Percentiles rank a stretch among this genome's conserved stretches.
Conservation (phyloP, 64 coral and sea anemone species). For the Anthopleura sola region DNA sequence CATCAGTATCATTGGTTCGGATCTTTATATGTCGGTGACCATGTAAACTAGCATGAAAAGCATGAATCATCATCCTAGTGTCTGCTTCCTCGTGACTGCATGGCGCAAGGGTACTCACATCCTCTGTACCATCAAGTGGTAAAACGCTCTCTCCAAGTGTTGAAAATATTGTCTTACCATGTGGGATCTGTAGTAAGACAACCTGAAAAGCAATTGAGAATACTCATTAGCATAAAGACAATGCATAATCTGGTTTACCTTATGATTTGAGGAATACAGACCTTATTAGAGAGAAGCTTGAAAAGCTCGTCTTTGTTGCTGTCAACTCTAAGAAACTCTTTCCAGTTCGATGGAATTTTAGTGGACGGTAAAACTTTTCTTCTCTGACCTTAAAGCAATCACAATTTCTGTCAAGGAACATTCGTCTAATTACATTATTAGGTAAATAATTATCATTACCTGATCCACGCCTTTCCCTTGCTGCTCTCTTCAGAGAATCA, state of each 20-base stretch:
- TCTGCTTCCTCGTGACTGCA: slow-evolving; percentile 50
- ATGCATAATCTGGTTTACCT: too few relatives aligned
- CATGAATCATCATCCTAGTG: slow-evolving; percentile 4
- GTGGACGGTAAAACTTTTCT: not conserved
- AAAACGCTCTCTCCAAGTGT: slow-evolving; percentile 31
- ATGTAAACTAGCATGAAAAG: not conserved
- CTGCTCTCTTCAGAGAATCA: not conserved
- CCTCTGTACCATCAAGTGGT: not conserved
- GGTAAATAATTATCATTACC: too few relatives aligned
- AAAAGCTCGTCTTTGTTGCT: slow-evolving; percentile 66
- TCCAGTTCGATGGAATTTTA: slow-evolving; percentile 9
- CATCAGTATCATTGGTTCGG: too few relatives aligned
- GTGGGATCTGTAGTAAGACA: slow-evolving; percentile 18
- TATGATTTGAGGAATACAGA: too few relatives aligned
- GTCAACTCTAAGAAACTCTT: slow-evolving; percentile 24
- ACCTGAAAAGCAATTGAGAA: slow-evolving; percentile 16
- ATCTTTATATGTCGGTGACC: slow-evolving; percentile 25
- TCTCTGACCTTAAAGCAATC: too few relatives aligned
- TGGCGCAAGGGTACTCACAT: not conserved
- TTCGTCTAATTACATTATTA: too few relatives aligned
- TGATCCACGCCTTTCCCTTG: not conserved
- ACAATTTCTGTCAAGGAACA: too few relatives aligned
- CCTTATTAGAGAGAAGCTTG: slow-evolving; percentile 12
- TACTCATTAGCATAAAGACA: not conserved
- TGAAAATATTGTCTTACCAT: slow-evolving; percentile 21